Conservation (phyloP, 30 jellyfish, hydroid and myxozoan species). For the Turritopsis dohrnii region DNA sequence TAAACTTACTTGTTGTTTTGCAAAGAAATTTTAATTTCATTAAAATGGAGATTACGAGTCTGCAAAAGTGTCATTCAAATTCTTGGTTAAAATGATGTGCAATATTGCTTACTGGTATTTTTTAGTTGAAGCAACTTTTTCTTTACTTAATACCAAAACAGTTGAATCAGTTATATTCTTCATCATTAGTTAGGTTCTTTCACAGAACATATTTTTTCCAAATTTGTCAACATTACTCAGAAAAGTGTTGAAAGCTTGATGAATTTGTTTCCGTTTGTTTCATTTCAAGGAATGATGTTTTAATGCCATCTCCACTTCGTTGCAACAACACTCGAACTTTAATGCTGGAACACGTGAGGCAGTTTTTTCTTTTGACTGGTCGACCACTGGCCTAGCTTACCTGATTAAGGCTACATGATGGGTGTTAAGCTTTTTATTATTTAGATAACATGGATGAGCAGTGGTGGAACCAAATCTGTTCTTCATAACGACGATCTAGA, state of each 20-base stretch:
- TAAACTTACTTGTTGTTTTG: background rate
- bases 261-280: background rate
- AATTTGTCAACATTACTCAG: background rate
- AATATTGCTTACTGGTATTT: too few relatives aligned
- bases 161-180: too few relatives aligned
- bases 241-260: background rate
- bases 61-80: too few relatives aligned
- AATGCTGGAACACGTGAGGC: slow-evolving; percentile 38
- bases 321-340: slow-evolving; percentile 64
- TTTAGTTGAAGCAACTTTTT: too few relatives aligned
- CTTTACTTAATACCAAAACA: too few relatives aligned
- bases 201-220: too few relatives aligned
- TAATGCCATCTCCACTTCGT: slow-evolving; percentile 78
- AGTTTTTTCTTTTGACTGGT: background rate
- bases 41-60: too few relatives aligned
- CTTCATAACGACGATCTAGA: slow-evolving; percentile 81
- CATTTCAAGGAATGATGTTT: slow-evolving; percentile 63
- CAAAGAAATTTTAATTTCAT: background rate
- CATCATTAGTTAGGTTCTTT: too few relatives aligned
- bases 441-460: slow-evolving; percentile 89
- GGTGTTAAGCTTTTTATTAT: too few relatives aligned
- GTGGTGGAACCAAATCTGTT: slow-evolving; percentile 97
- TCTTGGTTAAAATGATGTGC: too few relatives aligned
- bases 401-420: too few relatives aligned
- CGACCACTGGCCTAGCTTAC: too few relatives aligned